phyloP scores from a whole-genome alignment of 35 echinoderm and acorn worm species.

The Chiridota heheva region DNA sequence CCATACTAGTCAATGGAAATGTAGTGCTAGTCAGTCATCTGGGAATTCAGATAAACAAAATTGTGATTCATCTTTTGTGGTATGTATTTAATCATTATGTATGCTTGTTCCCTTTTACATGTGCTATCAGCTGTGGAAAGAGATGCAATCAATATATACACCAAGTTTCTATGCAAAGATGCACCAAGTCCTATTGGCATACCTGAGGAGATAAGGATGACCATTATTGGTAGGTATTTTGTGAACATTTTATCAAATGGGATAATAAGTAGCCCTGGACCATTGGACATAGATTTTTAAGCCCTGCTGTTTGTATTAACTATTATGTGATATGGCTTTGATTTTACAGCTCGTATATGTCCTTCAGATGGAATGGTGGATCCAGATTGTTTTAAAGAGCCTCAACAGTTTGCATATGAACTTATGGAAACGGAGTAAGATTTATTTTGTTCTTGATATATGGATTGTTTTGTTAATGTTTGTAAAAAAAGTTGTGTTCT shows the following conservation, averaged over 20 bases:
- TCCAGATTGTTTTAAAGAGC: constrained; percentile 82
- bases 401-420: constrained; percentile 77
- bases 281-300: no score
- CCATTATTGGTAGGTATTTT: constrained; percentile 80
- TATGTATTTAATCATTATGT: no score
- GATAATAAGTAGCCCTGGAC: no score
- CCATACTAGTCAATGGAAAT: no score
- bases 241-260: no score
- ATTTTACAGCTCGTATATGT: constrained; percentile 87
- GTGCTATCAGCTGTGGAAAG: constrained; percentile 79
- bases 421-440: constrained; percentile 89
- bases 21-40: no score
- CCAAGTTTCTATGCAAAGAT: constrained; percentile 92
- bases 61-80: no score
- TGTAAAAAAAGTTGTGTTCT: no score
- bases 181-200: constrained; percentile 75
- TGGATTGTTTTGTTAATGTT: not conserved
- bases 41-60: no score
- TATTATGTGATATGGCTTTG: not conserved
- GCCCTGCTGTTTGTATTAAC: no score
- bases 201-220: constrained; percentile 77
- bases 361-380: constrained; percentile 79
- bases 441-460: not conserved
- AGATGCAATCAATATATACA: constrained; percentile 97
- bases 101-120: no score